Conservation (phyloP, 2,113 vertebrate species). For the Megaceryle maxima region DNA sequence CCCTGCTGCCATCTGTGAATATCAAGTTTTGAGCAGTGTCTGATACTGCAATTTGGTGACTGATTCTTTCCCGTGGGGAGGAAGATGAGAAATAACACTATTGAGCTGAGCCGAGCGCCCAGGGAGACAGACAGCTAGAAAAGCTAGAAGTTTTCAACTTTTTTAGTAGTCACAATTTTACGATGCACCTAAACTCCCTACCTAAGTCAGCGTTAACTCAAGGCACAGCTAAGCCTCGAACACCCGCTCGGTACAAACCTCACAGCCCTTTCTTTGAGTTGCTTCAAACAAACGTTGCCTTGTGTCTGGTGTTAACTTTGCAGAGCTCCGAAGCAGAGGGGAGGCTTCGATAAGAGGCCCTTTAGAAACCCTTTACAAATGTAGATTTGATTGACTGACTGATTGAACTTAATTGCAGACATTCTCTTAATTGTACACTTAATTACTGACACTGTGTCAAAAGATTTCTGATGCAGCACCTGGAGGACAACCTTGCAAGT, state of each 20-base stretch:
- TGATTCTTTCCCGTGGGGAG: not conserved
- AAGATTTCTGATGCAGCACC: constrained; percentile 73
- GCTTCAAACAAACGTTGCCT: not conserved
- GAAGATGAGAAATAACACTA: not conserved
- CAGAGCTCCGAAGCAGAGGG: not conserved
- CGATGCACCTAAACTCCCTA: not conserved
- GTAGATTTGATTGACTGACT: constrained; percentile 69
- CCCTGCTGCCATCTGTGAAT: not conserved
- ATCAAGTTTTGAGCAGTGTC: fast-evolving
- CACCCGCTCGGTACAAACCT: not conserved
- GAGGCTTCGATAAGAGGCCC: constrained; percentile 39
- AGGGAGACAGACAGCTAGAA: not conserved
- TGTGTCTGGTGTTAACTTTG: not conserved
- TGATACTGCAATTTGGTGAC: not conserved
- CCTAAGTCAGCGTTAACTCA: not conserved
- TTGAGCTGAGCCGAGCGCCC: not conserved
- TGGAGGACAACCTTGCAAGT: constrained; percentile 68
- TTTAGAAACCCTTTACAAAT: constrained; percentile 67
- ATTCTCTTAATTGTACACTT: constrained; percentile 73
- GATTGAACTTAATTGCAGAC: constrained; percentile 73
- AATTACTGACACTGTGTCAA: constrained; percentile 75
- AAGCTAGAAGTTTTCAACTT: not conserved
- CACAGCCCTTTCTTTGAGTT: not conserved
- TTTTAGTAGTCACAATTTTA: not conserved
- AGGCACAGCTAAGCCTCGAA: not conserved